Evolutionary conservation across 2,888 invertebrate genomes (phyloP), one percentile per base, ranked within the genome.

Genomic region (Elegia similella): DNA sequence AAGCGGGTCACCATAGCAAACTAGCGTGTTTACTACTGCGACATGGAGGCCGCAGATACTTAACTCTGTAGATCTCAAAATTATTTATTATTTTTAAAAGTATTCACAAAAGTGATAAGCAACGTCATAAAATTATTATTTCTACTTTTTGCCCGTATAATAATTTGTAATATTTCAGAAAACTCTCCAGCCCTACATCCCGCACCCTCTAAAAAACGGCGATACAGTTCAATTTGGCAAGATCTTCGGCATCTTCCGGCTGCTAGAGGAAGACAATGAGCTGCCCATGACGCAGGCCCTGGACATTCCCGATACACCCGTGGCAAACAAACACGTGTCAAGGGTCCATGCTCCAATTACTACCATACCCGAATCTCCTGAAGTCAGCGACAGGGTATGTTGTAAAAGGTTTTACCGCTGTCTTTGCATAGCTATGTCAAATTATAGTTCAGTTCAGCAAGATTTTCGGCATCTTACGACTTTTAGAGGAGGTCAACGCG

Each of bases 191-290:
- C 80, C 88, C n/a, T 89, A 88, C 60, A 76, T 86, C 61, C 84
- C 89, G 7, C 75, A 83, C 54, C 78, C 81, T 0, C 58, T 91
- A 7, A 76, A 68, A 54, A 77, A 88, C 65, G 89, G 88, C 1
- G 88, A 89, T 54, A 82, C 78, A 47, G 76, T 91, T 3, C 88
- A 90, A 65, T 88, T 91, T 72, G 91, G 91, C 0, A 80, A 88
- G 16, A 68, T 85, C 29, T 86, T 89, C 65, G 90, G 88, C 10
- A 73, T 89, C 53, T 90, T 90, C 64, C 75, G 84, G 47, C 66
- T 88, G 13, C 62, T 86, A 1, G 79, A 86, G 38, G 87, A 87
- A 6, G 76, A 86, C 15, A 69, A 75, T 56, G 81, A 82, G 48
- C 66, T 90, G 52, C 88, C 89, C 0, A 82, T 86, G 84, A 91